Percentiles rank a stretch among this genome's conserved stretches.
These are phyloP conservation scores for Brachionus plicatilis DNA, from an alignment of 1,140 invertebrate genomes.

Conservation along the genomic window DNA sequence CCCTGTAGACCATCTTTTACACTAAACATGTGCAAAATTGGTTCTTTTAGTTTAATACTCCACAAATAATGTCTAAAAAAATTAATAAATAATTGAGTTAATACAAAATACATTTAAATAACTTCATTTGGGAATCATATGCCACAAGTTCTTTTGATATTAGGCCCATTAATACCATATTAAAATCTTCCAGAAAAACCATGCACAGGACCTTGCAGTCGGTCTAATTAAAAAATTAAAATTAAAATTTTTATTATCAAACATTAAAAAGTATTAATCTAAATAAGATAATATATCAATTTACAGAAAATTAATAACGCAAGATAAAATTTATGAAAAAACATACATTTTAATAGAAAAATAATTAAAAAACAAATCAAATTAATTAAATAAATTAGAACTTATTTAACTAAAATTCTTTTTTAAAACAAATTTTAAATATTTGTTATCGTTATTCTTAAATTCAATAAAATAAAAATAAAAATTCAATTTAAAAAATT, in stretches of 20 bases:
- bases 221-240: not conserved
- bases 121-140: constrained; percentile 4
- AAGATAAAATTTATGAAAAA: too few relatives aligned
- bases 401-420: too few relatives aligned
- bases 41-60: constrained; percentile 12
- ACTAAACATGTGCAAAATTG: not conserved
- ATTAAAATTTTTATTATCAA: not conserved
- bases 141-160: constrained; percentile 6
- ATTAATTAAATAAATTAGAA: too few relatives aligned
- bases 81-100: not conserved
- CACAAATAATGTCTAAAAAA: not conserved
- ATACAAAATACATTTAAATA: not conserved
- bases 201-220: constrained; percentile 10
- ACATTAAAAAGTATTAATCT: too few relatives aligned
- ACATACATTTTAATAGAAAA: too few relatives aligned
- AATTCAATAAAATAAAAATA: too few relatives aligned
- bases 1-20: not conserved
- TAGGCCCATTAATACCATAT: not conserved
- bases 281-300: too few relatives aligned
- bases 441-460: too few relatives aligned
- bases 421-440: too few relatives aligned
- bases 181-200: not conserved
- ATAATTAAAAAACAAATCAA: too few relatives aligned
- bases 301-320: too few relatives aligned
- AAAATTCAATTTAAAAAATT: too few relatives aligned